phyloP scores from a whole-genome alignment of 2,797 vertebrate species.

The Diglossa cyanea region DNA sequence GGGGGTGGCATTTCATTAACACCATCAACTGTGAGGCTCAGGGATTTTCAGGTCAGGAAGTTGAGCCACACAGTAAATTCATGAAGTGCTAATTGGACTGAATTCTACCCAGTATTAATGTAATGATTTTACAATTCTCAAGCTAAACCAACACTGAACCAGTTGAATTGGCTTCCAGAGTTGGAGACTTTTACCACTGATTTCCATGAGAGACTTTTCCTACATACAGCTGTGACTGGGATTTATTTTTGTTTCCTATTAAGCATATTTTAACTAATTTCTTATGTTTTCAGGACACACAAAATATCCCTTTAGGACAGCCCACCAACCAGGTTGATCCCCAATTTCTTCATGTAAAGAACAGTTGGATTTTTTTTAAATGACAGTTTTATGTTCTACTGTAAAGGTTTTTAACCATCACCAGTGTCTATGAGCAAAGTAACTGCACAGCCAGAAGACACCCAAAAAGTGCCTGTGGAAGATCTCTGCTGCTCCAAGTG shows the following conservation, averaged over 20 bases:
- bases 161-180: neutral
- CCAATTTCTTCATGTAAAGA: neutral
- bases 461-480: accelerated
- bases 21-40: neutral
- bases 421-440: accelerated
- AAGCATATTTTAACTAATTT: neutral
- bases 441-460: neutral
- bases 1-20: neutral
- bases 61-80: neutral
- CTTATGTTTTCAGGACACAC: neutral
- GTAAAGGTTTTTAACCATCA: neutral
- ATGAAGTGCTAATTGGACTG: neutral
- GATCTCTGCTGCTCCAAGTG: neutral
- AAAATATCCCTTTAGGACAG: neutral
- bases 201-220: neutral
- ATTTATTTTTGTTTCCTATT: neutral
- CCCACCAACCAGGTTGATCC: neutral
- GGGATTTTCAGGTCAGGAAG: neutral
- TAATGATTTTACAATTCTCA: neutral
- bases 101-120: neutral
- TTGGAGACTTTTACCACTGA: neutral
- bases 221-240: neutral
- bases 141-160: neutral
- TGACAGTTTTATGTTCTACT: neutral
- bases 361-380: accelerated